Conservation (phyloP, 2,797 vertebrate species). For the Lepus oiostolus region DNA sequence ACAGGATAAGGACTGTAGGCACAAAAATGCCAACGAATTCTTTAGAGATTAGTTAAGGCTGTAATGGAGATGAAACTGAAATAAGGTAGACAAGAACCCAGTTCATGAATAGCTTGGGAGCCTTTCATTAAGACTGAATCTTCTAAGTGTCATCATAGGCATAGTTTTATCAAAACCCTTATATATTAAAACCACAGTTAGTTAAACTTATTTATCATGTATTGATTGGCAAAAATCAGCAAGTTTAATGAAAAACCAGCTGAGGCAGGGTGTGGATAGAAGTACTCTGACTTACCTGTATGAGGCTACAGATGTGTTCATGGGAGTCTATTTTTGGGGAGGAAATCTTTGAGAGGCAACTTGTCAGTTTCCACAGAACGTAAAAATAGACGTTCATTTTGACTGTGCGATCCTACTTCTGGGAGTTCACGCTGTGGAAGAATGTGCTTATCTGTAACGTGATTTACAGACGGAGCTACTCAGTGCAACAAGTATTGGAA, state of each 20-base stretch:
- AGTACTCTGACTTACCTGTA: not conserved
- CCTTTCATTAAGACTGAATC: not conserved
- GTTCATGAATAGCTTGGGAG: not conserved
- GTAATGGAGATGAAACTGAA: not conserved
- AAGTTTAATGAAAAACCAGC: not conserved
- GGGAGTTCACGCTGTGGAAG: not conserved
- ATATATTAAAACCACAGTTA: not conserved
- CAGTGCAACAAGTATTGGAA: no score
- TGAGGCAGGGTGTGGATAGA: not conserved
- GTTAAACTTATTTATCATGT: not conserved
- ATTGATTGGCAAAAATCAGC: not conserved
- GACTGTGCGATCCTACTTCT: rapidly evolving
- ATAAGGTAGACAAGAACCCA: not conserved
- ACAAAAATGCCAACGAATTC: not conserved
- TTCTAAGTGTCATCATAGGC: not conserved
- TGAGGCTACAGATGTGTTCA: not conserved
- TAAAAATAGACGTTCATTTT: not conserved
- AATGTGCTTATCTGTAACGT: not conserved
- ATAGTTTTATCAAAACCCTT: not conserved
- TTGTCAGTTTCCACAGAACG: not conserved
- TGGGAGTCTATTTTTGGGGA: not conserved
- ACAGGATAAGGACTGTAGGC: not conserved
- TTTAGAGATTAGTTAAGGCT: not conserved
- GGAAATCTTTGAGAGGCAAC: not conserved
- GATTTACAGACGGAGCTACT: not conserved